phyloP scores from a whole-genome alignment of 2,113 vertebrate genomes.

The Vanacampus margaritifer region DNA sequence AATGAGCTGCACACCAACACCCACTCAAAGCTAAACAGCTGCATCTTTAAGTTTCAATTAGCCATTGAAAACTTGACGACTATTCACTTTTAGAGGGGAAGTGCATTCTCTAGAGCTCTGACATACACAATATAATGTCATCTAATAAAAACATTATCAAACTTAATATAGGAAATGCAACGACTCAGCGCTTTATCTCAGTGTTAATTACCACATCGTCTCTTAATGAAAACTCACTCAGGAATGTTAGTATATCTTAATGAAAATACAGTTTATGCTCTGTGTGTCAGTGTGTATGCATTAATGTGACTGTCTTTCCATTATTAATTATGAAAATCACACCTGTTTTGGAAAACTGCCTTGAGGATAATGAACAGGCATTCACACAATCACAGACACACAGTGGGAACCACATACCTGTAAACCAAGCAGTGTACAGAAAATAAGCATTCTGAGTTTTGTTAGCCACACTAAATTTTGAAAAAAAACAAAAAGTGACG shows the following conservation, averaged over 20 bases:
- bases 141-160: slow-evolving; percentile 62
- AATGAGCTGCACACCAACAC: slow-evolving; percentile 9
- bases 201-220: slow-evolving; percentile 52
- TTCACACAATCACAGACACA: not conserved
- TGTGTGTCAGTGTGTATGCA: slow-evolving; percentile 1
- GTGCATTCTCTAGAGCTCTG: slow-evolving; percentile 45
- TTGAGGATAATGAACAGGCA: slow-evolving; percentile 21
- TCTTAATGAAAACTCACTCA: slow-evolving; percentile 50
- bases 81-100: slow-evolving; percentile 50
- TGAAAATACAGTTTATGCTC: slow-evolving; percentile 30
- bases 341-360: slow-evolving; percentile 40
- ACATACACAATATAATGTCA: slow-evolving; percentile 51
- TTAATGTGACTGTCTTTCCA: slow-evolving; percentile 4
- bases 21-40: slow-evolving; percentile 37
- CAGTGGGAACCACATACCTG: not conserved
- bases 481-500: not conserved
- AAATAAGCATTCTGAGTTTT: not conserved
- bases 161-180: slow-evolving; percentile 50
- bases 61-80: slow-evolving; percentile 59
- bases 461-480: not conserved
- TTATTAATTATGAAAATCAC: slow-evolving; percentile 37
- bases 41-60: slow-evolving; percentile 57
- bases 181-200: slow-evolving; percentile 55
- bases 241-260: slow-evolving; percentile 21
- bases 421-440: not conserved